Evolutionary conservation across 92 coral and sea anemone genomes (phyloP).

Genomic region (Umimayanthus chanpuru): DNA sequence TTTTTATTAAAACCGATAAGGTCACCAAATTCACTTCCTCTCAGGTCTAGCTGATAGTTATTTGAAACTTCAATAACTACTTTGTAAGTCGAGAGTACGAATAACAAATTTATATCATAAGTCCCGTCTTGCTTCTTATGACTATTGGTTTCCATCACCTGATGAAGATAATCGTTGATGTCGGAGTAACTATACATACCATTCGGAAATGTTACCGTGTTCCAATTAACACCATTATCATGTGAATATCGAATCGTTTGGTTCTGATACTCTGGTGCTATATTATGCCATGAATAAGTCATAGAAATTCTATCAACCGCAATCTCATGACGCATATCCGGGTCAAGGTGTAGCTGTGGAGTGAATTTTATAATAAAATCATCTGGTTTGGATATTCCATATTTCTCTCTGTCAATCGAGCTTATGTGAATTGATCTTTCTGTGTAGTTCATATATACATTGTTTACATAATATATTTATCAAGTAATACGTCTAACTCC

Average conservation of each 20-base stretch:
- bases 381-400: slow-evolving; percentile 21
- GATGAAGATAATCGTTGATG: slow-evolving; percentile 26
- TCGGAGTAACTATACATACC: slow-evolving; percentile 36
- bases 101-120: not conserved
- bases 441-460: not conserved
- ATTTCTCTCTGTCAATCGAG: slow-evolving; percentile 22
- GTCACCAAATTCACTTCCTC: slow-evolving; percentile 10
- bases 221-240: slow-evolving; percentile 12
- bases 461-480: slow-evolving; percentile 28
- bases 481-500: slow-evolving; percentile 9
- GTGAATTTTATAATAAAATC: slow-evolving; percentile 40
- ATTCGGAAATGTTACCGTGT: slow-evolving; percentile 21
- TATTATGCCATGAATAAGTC: slow-evolving; percentile 45
- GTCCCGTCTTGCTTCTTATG: not conserved
- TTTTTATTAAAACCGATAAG: slow-evolving; percentile 18
- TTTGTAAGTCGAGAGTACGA: slow-evolving; percentile 1
- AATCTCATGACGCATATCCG: slow-evolving; percentile 25
- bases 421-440: slow-evolving; percentile 48
- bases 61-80: slow-evolving; percentile 20
- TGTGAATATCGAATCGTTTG: not conserved
- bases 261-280: slow-evolving; percentile 30
- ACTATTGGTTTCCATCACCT: slow-evolving; percentile 14
- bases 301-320: slow-evolving; percentile 26
- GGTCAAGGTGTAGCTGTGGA: slow-evolving; percentile 1
- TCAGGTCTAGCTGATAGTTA: slow-evolving; percentile 11